Base-by-base conservation (phyloP, 2,797 vertebrate genomes). In the Euthynnus affinis region DNA sequence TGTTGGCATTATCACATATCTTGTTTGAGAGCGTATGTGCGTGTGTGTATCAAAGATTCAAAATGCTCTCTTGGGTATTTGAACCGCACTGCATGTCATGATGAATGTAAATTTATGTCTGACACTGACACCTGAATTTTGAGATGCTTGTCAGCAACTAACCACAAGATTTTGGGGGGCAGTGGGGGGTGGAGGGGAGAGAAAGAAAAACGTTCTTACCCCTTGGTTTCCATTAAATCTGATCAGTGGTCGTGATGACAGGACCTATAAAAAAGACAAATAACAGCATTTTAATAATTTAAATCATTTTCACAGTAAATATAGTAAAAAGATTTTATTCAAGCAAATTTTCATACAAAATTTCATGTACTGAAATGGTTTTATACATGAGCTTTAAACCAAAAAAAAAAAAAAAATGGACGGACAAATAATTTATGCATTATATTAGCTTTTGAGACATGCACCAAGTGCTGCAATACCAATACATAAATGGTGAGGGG, bases 221-320 rank as follows among this genome's bases (percentile, higher is more conserved):
- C 96, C 96, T 94, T 96, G 95, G 86, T 92, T 96, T 92, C 95
- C 96, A 93, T 93, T 95, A 89, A 96, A 96, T 85, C 93, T 91
- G 86, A 96, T 96, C 78, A 95, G 88, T 32, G 95, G 95, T 55
- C 78, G 87, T 51, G 92, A 92, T 71, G 94, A 93, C 73, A 89
- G 90, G 76, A 91, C 93, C 96, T 96, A 74, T 40, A 89, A 88
- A 89, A 88, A 53, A 81, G 46, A 88, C 46, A 56, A 65, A 84
- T n/a, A 83, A 79, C 10, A 80, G 46, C 42, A 86, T 71, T 44
- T 73, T 80, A 67, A 56, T 29, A 29, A 29, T 29, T 29, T 29
- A 3, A 67, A 49, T 12, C 18, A 68, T 20, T 64, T 6, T 55
- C 67, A 80, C 3, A 0, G 25, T 3, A 27, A 64, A 40, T 20